A percentile compares a stretch with the other conserved stretches of the same genome.
These are phyloP conservation scores for Poeciliopsis presidionis DNA, from an alignment of 2,797 vertebrate genomes.

Conservation along the genomic window DNA sequence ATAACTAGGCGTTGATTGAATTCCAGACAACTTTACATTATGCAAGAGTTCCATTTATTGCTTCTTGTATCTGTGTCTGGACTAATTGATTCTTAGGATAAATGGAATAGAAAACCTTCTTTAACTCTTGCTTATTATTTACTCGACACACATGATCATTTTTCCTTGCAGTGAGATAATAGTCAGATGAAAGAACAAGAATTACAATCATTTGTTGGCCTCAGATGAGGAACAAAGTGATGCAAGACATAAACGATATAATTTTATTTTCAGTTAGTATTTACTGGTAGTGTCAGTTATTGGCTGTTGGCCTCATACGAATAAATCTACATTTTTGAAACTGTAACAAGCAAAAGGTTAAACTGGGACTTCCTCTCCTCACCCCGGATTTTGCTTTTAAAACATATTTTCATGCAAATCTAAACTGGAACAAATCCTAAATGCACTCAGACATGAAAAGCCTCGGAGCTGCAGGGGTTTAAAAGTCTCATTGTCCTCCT, in stretches of 20 bases:
- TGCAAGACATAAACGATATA: not conserved
- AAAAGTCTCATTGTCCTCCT: conserved; percentile 37
- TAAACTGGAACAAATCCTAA: conserved; percentile 17
- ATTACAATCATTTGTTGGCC: not conserved
- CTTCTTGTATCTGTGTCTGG: not conserved
- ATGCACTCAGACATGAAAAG: conserved; percentile 35
- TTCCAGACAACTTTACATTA: not conserved
- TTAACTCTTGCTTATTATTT: not conserved
- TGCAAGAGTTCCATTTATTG: not conserved
- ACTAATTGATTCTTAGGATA: not conserved
- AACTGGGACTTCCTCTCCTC: not conserved
- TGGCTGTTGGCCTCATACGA: not conserved
- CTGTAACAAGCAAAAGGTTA: not conserved
- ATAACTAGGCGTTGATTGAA: not conserved
- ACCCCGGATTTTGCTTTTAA: not conserved
- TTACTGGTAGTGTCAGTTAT: not conserved
- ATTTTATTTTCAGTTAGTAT: not conserved
- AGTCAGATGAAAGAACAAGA: not conserved
- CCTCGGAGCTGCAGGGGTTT: conserved; percentile 26
- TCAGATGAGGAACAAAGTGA: not conserved
- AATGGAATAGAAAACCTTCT: not conserved
- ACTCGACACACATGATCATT: not conserved
- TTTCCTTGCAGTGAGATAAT: not conserved
- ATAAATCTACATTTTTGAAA: not conserved
- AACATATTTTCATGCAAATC: not conserved